Conservation (phyloP, 2,797 vertebrate species). For the Sebastes taczanowskii region DNA sequence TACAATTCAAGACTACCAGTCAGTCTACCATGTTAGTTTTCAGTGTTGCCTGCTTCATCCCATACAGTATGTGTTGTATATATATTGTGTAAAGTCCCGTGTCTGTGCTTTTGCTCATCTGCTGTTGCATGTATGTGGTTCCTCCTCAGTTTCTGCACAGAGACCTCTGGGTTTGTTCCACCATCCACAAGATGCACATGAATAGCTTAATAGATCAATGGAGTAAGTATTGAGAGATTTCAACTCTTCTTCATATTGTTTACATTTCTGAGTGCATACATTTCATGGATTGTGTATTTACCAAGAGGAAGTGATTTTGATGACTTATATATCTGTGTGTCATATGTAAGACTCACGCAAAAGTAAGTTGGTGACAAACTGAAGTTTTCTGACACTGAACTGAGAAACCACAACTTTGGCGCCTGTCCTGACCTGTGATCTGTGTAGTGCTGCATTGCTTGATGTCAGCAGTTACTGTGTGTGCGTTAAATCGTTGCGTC, state of each 20-base stretch:
- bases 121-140: conserved; percentile 68
- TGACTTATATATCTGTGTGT: too few species aligned
- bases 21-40: not conserved
- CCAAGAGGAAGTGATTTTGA: not conserved
- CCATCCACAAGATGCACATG: conserved; percentile 80
- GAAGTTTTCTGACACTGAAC: not conserved
- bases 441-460: not conserved
- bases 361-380: not conserved
- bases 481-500: not conserved
- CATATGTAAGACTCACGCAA: not conserved
- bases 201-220: conserved; percentile 84
- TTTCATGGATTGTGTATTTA: not conserved
- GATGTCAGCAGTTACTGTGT: not conserved
- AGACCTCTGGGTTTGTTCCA: conserved; percentile 59
- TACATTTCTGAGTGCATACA: not conserved
- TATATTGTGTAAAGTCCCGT: conserved; percentile 26
- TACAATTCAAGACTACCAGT: not conserved
- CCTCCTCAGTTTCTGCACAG: conserved; percentile 68
- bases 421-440: not conserved
- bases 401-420: not conserved
- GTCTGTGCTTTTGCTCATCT: conserved; percentile 54
- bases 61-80: conserved; percentile 29
- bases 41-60: conserved; percentile 14
- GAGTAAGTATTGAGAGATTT: conserved; percentile 78
- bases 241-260: not conserved